phyloP scores from a whole-genome alignment of 1,140 invertebrate species.

The Achatina immaculata region DNA sequence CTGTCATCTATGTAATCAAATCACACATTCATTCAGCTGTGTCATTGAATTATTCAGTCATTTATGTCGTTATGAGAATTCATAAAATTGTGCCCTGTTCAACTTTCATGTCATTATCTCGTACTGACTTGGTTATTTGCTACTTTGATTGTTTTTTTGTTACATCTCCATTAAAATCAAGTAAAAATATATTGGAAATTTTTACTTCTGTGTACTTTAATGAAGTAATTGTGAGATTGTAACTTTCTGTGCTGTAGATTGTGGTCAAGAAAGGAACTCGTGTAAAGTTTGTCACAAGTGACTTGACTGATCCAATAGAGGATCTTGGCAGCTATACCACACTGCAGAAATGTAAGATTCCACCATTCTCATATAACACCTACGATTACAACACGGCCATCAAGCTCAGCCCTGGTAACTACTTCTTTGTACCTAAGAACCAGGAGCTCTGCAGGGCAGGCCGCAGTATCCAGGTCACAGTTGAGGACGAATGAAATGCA shows the following conservation, averaged over 20 bases:
- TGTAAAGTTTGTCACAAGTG: conserved; percentile 15
- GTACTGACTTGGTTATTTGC: too few relatives aligned
- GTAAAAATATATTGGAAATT: too few relatives aligned
- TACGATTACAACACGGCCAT: background rate
- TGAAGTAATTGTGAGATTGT: too few relatives aligned
- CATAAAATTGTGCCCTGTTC: too few relatives aligned
- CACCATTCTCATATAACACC: conserved; percentile 7
- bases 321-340: conserved; percentile 35
- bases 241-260: background rate
- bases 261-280: conserved; percentile 28
- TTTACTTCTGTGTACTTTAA: too few relatives aligned
- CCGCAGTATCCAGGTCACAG: conserved; percentile 23
- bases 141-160: too few relatives aligned
- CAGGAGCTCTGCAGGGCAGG: background rate
- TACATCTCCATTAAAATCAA: too few relatives aligned
- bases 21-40: too few relatives aligned
- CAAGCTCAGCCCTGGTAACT: conserved; percentile 23
- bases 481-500: conserved; percentile 25
- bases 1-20: too few relatives aligned
- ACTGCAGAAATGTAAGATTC: conserved; percentile 21
- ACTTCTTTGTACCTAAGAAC: conserved; percentile 20
- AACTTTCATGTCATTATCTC: too few relatives aligned
- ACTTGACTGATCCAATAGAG: background rate
- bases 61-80: too few relatives aligned
- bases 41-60: too few relatives aligned